A percentile compares a stretch with the other conserved stretches of the same genome.
phyloP scores from a whole-genome alignment of 2,113 vertebrate genomes.

The Garra rufa region DNA sequence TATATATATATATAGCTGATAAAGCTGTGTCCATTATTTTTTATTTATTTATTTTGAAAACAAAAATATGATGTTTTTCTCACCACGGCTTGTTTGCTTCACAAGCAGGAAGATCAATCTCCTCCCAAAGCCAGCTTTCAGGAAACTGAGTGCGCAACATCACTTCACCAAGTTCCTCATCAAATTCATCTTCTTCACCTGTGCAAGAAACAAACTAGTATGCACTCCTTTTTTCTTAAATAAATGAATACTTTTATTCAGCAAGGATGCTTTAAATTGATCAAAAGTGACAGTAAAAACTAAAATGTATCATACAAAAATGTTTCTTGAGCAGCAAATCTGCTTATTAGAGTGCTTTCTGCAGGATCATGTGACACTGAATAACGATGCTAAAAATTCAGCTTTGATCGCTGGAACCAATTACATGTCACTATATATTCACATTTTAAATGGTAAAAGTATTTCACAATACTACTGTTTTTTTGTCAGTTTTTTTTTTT shows the following conservation, averaged over 20 bases:
- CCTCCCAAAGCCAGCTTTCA: constrained; percentile 58
- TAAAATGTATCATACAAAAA: background rate
- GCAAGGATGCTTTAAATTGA: background rate
- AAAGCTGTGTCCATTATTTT: background rate
- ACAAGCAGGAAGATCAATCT: constrained; percentile 44
- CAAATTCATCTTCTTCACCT: constrained; percentile 49
- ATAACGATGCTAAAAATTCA: background rate
- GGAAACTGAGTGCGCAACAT: constrained; percentile 52
- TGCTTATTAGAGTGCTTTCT: too few species aligned
- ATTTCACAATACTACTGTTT: too few species aligned
- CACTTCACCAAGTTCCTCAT: constrained; percentile 30
- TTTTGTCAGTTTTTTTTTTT: too few species aligned
- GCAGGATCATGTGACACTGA: too few species aligned
- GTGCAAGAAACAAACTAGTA: background rate
- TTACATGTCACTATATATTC: too few species aligned
- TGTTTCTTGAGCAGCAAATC: too few species aligned
- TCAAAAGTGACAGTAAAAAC: background rate
- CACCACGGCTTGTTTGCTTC: background rate
- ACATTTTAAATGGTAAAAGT: too few species aligned
- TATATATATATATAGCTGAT: too few species aligned
- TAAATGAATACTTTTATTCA: background rate
- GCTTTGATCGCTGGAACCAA: too few species aligned
- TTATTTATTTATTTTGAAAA: too few species aligned
- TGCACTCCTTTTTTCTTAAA: background rate
- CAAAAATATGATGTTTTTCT: background rate